Base-by-base conservation (phyloP, 2,113 vertebrate genomes). In the Anser cygnoides region DNA sequence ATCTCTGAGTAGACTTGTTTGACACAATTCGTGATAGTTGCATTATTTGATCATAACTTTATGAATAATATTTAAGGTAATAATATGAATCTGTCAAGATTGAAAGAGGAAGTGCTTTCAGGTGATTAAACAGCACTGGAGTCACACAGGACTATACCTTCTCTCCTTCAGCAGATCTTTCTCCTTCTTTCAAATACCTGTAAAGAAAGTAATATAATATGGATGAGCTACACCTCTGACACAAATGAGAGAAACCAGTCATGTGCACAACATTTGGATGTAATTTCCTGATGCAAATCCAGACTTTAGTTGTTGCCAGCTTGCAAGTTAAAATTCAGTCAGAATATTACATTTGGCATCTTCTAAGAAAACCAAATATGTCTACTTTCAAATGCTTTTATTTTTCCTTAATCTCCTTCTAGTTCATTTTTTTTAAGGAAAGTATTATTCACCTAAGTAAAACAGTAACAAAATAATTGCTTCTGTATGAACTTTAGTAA, bases 251-350 rank as follows among this genome's bases (percentile, higher is more conserved):
- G 39, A 85, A 85, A 91, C 44, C 73, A 84, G 39, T 44, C 76
- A 49, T 58, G 15, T 61, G 43, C 29, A 22, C 16, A 49, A 89
- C 23, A 89, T 61, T 66, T 79, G 49, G 74, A 87, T 94, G 35
- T 5, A 92, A 95, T 92, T 91, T 93, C 13, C 71, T 70, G 12
- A 89, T 84, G 84, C 62, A 91, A 95, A 91, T 92, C 73, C 3
- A 1, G 76, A 68, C 13, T 79, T 57, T 10, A 46, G 33, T 25
- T 79, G 43, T 65, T 92, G 21, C 33, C 35, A 89, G 21, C 22
- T 85, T 79, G 12, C n/a, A 82, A 84, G 54, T 50, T 85, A 87
- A 89, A 89, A 85, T 83, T 82, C 85, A 82, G 58, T 11, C 26
- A 28, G 13, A 75, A 73, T 85, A 84, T 58, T 93, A 54, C 18